phyloP scores from a whole-genome alignment of 2,797 vertebrate genomes.

The Cuculus canorus region DNA sequence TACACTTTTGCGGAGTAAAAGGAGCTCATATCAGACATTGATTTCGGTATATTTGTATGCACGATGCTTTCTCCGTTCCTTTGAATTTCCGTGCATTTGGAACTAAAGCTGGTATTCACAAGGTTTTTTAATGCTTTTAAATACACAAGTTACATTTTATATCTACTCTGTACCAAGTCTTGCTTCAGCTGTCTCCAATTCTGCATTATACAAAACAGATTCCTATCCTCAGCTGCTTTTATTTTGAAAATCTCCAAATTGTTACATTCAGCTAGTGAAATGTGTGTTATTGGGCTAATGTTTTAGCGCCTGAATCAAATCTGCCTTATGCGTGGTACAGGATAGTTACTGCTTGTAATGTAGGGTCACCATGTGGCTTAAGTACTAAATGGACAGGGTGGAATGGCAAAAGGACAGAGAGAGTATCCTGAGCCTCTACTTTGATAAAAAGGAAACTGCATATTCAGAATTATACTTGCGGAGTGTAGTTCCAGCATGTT shows the following conservation, averaged over 20 bases:
- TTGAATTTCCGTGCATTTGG: constrained; percentile 3
- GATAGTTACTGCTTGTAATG: neutral
- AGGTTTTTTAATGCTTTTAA: neutral
- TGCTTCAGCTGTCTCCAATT: neutral
- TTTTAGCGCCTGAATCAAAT: neutral
- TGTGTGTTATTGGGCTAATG: neutral
- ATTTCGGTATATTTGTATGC: constrained; percentile 27
- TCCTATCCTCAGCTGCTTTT: neutral
- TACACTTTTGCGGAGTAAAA: neutral
- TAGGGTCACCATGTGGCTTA: neutral
- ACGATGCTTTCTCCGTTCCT: neutral
- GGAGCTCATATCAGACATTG: neutral
- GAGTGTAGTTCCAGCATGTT: neutral
- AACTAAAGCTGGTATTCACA: neutral
- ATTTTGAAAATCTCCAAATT: neutral
- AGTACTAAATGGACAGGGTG: neutral
- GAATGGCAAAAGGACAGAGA: neutral
- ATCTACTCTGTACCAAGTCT: neutral
- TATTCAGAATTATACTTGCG: neutral
- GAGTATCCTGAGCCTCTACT: neutral
- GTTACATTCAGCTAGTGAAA: neutral
- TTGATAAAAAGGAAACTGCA: neutral
- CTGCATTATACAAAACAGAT: neutral
- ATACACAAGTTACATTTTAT: neutral
- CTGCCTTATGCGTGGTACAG: neutral